Percentiles rank a stretch among this genome's conserved stretches.
Evolutionary conservation across 23 tunicate genomes (phyloP).

Genomic region (Aplidium turbinatum): DNA sequence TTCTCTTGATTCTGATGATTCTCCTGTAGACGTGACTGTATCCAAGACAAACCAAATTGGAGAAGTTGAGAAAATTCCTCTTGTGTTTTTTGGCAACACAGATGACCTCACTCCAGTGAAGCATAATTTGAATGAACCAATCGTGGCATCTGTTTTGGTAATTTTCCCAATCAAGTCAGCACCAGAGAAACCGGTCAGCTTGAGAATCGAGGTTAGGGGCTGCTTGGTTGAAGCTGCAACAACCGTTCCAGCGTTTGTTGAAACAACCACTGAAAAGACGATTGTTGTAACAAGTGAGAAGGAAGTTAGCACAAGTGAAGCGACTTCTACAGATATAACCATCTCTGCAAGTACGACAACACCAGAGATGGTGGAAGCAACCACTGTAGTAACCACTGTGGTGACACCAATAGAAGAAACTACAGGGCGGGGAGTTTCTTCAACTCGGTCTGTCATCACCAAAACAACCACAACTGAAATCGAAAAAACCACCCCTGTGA

Average conservation of each 20-base stretch:
- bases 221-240: conserved; percentile 41
- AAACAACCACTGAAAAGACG: conserved; percentile 45
- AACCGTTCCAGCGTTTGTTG: conserved; percentile 57
- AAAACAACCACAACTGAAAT: conserved; percentile 51
- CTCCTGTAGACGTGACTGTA: conserved; percentile 34
- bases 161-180: conserved; percentile 41
- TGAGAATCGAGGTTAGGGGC: conserved; percentile 58
- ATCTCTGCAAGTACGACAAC: neutral
- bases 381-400: conserved; percentile 55
- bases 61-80: conserved; percentile 7
- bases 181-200: conserved; percentile 25
- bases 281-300: neutral
- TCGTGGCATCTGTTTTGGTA: conserved; percentile 31
- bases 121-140: conserved; percentile 45
- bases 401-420: conserved; percentile 34
- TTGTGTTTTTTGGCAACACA: conserved; percentile 45
- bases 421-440: neutral
- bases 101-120: conserved; percentile 39
- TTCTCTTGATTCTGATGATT: conserved; percentile 14
- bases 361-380: conserved; percentile 22
- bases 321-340: conserved; percentile 11
- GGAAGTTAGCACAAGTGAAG: neutral
- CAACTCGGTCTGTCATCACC: conserved; percentile 4
- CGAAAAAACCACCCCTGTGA: conserved; percentile 37
- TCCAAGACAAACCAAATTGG: conserved; percentile 6